Conservation (phyloP, 2,797 vertebrate species). For the Cheirogaleus major region DNA sequence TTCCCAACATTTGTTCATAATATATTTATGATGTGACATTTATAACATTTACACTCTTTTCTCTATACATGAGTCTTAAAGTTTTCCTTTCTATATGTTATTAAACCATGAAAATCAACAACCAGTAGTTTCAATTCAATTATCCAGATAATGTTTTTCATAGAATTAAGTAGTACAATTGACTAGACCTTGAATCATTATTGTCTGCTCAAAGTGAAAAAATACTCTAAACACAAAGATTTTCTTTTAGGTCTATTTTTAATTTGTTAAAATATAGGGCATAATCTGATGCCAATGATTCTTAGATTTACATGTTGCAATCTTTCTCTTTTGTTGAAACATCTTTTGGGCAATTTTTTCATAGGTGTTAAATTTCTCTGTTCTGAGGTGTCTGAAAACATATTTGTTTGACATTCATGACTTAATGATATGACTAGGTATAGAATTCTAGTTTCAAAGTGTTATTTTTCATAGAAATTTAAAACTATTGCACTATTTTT, state of each 20-base stretch:
- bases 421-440: not conserved
- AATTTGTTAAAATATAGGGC: not conserved
- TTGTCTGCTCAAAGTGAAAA: not conserved
- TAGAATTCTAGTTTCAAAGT: conserved; percentile 17
- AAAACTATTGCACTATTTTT: not conserved
- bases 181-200: not conserved
- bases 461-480: conserved; percentile 21
- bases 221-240: not conserved
- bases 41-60: not conserved
- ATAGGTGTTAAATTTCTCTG: not conserved
- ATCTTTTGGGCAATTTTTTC: not conserved
- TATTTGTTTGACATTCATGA: not conserved
- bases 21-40: not conserved
- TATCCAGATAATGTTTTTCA: not conserved
- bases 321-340: conserved; percentile 4
- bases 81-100: not conserved
- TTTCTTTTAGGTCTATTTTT: not conserved
- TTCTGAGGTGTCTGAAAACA: not conserved
- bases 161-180: not conserved
- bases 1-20: not conserved
- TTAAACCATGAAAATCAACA: not conserved
- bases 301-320: not conserved
- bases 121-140: not conserved
- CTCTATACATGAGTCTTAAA: not conserved
- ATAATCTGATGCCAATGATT: not conserved